A percentile compares a stretch with the other conserved stretches of the same genome.
phyloP scores from a whole-genome alignment of 2,113 vertebrate species.

The Gadus macrocephalus region DNA sequence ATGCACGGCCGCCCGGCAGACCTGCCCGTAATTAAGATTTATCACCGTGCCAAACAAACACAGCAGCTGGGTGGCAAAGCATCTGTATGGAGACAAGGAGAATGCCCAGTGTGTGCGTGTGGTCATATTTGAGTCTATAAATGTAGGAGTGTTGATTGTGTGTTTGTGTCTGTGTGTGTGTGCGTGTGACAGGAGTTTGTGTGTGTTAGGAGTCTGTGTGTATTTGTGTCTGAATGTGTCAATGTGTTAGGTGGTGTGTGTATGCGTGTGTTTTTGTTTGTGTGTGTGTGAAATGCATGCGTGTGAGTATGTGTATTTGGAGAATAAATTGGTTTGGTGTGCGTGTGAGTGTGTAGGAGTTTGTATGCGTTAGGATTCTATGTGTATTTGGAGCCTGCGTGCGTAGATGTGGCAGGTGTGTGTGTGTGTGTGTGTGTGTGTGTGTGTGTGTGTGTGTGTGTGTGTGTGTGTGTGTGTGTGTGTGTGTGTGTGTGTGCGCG shows the following conservation, averaged over 20 bases:
- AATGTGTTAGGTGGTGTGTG: neutral
- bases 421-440: too few relatives aligned
- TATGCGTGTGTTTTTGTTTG: neutral
- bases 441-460: too few relatives aligned
- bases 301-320: neutral
- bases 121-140: neutral
- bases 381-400: too few relatives aligned
- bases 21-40: slow-evolving; percentile 61
- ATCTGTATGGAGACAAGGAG: slow-evolving; percentile 7
- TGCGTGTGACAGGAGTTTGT: neutral
- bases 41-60: slow-evolving; percentile 25
- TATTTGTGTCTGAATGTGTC: too few relatives aligned
- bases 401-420: too few relatives aligned
- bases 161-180: neutral
- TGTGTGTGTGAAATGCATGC: neutral
- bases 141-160: neutral
- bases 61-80: slow-evolving; percentile 18
- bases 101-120: neutral
- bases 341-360: neutral
- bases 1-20: slow-evolving; percentile 52
- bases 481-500: too few relatives aligned
- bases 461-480: too few relatives aligned
- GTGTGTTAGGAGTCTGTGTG: neutral
- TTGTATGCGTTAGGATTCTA: too few relatives aligned
- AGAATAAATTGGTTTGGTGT: neutral